Conservation (phyloP, 1,140 invertebrate species). For the Bombus cullumanus region DNA sequence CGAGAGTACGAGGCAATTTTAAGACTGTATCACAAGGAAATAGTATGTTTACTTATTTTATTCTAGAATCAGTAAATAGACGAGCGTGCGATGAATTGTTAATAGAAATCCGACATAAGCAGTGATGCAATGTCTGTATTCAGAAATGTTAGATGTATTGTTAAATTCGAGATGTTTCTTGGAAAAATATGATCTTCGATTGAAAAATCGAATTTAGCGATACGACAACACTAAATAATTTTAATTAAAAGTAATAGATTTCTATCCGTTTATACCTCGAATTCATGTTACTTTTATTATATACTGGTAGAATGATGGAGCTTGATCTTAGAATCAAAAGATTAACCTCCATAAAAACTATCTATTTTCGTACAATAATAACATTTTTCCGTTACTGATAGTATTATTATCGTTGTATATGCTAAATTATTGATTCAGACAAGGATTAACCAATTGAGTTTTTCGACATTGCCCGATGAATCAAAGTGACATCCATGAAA, state of each 20-base stretch:
- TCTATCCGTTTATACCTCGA: not conserved
- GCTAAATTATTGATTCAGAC: not conserved
- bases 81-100: not conserved
- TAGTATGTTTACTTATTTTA: conserved; percentile 17
- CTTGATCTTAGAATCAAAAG: not conserved
- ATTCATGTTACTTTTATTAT: not conserved
- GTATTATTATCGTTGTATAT: not conserved
- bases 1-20: not conserved
- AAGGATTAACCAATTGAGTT: not conserved
- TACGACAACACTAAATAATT: not conserved
- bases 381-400: not conserved
- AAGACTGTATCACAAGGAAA: conserved; percentile 32
- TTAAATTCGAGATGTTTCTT: not conserved
- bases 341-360: not conserved
- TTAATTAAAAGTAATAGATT: not conserved
- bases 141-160: not conserved
- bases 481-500: not conserved
- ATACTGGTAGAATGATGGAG: not conserved
- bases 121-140: not conserved
- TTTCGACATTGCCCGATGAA: conserved; percentile 16
- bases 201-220: not conserved
- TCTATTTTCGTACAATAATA: too few species aligned
- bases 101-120: not conserved
- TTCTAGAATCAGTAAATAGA: not conserved
- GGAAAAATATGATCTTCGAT: not conserved